phyloP scores from a whole-genome alignment of 2,113 vertebrate genomes.

The Pelecanoides urinatrix region DNA sequence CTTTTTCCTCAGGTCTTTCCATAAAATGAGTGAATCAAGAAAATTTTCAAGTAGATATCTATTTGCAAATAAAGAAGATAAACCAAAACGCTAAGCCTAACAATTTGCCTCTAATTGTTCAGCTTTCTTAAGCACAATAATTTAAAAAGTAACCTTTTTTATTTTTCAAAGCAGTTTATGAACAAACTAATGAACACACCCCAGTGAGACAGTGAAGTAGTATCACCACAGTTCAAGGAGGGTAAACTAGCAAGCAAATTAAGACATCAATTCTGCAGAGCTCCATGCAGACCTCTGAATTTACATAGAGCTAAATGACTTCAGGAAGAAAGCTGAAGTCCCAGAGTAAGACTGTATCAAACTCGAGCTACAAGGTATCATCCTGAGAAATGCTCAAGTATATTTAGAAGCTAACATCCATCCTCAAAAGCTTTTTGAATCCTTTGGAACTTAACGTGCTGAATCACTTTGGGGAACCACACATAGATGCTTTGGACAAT shows the following conservation, averaged over 20 bases:
- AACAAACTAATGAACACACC: background rate
- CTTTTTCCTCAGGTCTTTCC: background rate
- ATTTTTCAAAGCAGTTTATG: background rate
- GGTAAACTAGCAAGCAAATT: background rate
- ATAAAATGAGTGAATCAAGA: background rate
- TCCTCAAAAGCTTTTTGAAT: background rate
- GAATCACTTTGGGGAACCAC: background rate
- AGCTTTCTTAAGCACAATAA: background rate
- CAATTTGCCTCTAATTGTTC: background rate
- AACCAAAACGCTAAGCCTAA: background rate
- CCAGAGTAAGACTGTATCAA: background rate
- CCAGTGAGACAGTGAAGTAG: background rate
- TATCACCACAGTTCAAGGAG: background rate
- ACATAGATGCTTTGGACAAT: background rate
- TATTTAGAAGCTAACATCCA: background rate
- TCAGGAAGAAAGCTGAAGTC: background rate
- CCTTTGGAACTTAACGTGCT: background rate
- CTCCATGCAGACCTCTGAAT: background rate
- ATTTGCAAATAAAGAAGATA: background rate
- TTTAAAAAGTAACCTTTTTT: background rate
- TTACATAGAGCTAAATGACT: background rate
- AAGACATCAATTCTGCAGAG: background rate
- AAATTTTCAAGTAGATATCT: background rate
- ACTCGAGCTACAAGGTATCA: accelerated
- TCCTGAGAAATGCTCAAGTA: background rate